Base-by-base conservation (phyloP, 2,888 invertebrate species). In the Amiota communis region DNA sequence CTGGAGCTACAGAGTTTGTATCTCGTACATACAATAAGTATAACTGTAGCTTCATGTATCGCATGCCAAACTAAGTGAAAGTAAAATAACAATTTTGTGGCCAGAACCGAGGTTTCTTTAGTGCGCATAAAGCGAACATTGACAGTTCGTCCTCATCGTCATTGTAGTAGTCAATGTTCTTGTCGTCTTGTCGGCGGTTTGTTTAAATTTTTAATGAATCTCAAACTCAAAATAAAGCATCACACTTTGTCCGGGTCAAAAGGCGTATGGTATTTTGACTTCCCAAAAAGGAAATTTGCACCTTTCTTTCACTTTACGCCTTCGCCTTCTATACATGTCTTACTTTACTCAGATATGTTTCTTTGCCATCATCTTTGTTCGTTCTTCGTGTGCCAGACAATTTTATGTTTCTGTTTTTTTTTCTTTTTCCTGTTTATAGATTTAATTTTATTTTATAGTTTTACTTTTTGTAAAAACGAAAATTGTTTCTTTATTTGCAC, bases 391-490 rank as follows among this genome's bases (percentile, higher is more conserved):
- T 83, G 83, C 87, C 88, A 88, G 88, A 88, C 88, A 84, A 86
- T 88, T 88, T 88, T 89, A 88, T 88, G 87, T 4, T 36, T 36
- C 6, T 36, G 36, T 2, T 36, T 36, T 36, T 36, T 36, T 36
- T 36, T 36, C 8, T 36, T 36, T 36, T 36, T 36, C 36, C 36
- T 36, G 36, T 36, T 85, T 81, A 86, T 86, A 88, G 87, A 87
- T 89, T 88, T 84, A 86, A 87, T 89, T 88, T 87, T 83, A 88
- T 88, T 88, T 88, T 83, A 84, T 86, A 53, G 53, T 46, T 70
- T 74, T 56, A 69, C n/a, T 15, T 56, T 36, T 36, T 36, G 36
- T 6, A 36, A 36, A n/a, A 36, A 36, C 36, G 81, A 74, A 85
- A 85, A 86, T 85, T 86, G 86, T 85, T 85, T 86, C 82, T 82